These are phyloP conservation scores for Trichogramma dendrolimi DNA, from an alignment of 2,888 invertebrate species.

Conservation along the genomic window DNA sequence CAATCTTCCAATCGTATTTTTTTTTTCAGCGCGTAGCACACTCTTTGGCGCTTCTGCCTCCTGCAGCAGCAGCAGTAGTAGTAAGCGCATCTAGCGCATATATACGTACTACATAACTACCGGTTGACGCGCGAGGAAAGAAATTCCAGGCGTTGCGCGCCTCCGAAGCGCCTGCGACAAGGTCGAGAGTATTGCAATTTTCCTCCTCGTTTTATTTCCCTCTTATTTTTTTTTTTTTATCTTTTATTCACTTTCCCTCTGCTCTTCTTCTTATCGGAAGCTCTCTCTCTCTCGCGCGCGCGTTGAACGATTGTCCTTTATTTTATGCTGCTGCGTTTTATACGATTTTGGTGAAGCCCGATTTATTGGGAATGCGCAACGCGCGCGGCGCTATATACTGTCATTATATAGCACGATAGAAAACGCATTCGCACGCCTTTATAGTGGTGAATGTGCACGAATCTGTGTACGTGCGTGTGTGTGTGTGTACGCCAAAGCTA, in stretches of 20 bases:
- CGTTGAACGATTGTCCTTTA: no score
- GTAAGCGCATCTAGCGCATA: no score
- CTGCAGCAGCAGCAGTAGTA: no score
- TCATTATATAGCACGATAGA: no score
- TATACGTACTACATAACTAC: neutral
- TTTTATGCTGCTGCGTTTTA: no score
- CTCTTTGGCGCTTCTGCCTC: neutral
- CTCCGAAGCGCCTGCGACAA: no score
- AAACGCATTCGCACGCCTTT: no score
- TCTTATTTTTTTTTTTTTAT: slow-evolving; percentile 3
- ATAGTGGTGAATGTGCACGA: neutral
- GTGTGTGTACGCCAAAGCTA: neutral
- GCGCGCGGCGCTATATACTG: neutral
- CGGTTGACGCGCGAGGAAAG: slow-evolving; percentile 3
- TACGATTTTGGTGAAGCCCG: slow-evolving; percentile 3
- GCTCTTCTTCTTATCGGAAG: neutral
- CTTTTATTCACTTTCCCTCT: neutral
- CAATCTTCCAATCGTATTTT: no score
- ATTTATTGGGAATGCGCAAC: slow-evolving; percentile 16
- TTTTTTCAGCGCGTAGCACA: no score
- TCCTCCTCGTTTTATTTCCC: neutral
- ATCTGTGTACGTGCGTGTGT: neutral
- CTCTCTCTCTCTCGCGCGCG: no score
- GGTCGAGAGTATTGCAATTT: neutral
- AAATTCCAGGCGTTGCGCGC: slow-evolving; percentile 11